Conservation (phyloP, 2,888 invertebrate genomes). For the Meandrusa payeni region DNA sequence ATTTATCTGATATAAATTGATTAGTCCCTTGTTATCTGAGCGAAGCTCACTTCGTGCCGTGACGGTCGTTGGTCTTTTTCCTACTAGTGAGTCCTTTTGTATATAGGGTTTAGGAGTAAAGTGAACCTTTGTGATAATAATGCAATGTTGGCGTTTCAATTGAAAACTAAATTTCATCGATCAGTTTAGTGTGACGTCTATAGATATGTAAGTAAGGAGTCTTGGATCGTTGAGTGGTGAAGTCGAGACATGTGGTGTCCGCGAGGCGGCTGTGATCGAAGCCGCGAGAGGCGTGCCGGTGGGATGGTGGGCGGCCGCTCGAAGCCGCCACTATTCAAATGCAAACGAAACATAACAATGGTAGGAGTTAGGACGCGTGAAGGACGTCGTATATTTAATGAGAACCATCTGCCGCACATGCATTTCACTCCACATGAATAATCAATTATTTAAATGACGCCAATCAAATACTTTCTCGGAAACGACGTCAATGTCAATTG, state of each 20-base stretch:
- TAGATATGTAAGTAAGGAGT: no score
- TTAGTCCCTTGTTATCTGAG: conserved; percentile 40
- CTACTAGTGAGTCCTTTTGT: conserved; percentile 76
- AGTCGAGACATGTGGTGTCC: conserved; percentile 20
- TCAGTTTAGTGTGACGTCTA: no score
- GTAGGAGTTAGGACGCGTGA: conserved; percentile 79
- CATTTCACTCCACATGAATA: conserved; percentile 76
- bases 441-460: conserved; percentile 76
- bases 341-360: conserved; percentile 73
- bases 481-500: conserved; percentile 46
- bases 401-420: conserved; percentile 68
- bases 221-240: no score
- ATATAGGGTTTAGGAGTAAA: conserved; percentile 65
- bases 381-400: conserved; percentile 77
- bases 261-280: conserved; percentile 44
- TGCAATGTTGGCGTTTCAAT: conserved; percentile 57
- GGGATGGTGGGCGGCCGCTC: conserved; percentile 62
- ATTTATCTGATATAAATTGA: conserved; percentile 25
- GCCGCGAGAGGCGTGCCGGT: conserved; percentile 53
- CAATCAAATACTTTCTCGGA: conserved; percentile 65
- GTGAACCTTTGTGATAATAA: conserved; percentile 51
- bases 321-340: conserved; percentile 70
- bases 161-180: conserved; percentile 43
- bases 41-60: conserved; percentile 70
- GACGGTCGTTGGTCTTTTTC: conserved; percentile 73